These are phyloP conservation scores for Stratiolaelaps scimitus DNA, from an alignment of 1,140 invertebrate genomes.

Conservation along the genomic window DNA sequence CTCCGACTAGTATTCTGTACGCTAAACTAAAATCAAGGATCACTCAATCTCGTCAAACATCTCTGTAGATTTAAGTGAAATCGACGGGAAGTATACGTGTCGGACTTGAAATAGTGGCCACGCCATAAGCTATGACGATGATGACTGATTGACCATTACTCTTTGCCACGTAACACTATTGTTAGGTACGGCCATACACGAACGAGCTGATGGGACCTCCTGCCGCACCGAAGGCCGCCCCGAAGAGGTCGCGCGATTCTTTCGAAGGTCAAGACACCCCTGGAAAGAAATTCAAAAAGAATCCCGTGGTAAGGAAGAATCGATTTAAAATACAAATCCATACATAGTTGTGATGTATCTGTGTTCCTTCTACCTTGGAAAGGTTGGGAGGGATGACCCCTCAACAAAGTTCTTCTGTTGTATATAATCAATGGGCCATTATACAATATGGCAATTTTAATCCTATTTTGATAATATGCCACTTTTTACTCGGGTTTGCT, in stretches of 20 bases:
- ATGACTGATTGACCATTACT: neutral
- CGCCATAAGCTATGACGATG: slow-evolving; percentile 1
- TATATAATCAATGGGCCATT: too few relatives aligned
- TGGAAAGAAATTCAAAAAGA: slow-evolving; percentile 19
- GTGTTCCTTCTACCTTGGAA: too few relatives aligned
- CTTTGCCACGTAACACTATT: neutral
- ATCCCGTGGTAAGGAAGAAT: neutral
- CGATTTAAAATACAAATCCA: neutral
- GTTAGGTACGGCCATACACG: neutral
- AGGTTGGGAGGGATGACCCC: too few relatives aligned
- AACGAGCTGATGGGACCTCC: neutral
- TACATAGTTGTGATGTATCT: too few relatives aligned
- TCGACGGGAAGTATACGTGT: neutral
- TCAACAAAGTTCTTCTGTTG: too few relatives aligned
- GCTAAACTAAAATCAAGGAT: neutral
- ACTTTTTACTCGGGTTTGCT: too few relatives aligned
- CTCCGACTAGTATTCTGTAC: neutral
- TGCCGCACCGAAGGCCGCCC: neutral
- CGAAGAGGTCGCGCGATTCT: neutral
- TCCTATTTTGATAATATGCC: too few relatives aligned
- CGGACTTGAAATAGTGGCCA: neutral
- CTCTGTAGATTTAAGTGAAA: neutral
- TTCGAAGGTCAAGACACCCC: neutral
- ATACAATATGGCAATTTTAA: too few relatives aligned
- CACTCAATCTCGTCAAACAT: neutral